Percentiles rank a stretch among this genome's conserved stretches.
These are phyloP conservation scores for Gibbula magus DNA, from an alignment of 2,888 invertebrate species.

Conservation along the genomic window DNA sequence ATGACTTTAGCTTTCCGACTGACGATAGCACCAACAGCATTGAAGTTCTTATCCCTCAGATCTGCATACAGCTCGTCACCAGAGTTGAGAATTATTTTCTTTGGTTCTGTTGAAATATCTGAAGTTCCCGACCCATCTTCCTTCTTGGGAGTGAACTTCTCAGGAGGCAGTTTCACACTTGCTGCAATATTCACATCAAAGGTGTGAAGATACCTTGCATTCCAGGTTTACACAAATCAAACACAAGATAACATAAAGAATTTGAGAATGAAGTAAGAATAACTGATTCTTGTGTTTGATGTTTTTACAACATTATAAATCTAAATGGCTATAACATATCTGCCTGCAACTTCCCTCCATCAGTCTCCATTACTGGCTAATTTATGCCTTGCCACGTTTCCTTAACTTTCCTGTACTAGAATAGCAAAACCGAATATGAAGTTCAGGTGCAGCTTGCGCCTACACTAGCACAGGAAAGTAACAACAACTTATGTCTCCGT, in stretches of 20 bases:
- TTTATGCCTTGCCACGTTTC: too few species aligned
- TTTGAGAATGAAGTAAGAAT: too few species aligned
- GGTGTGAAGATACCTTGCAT: background rate
- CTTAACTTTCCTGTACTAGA: too few species aligned
- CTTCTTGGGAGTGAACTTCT: slow-evolving; percentile 85
- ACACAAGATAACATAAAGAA: background rate
- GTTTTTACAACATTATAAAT: too few species aligned
- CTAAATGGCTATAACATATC: too few species aligned
- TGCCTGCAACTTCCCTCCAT: too few species aligned
- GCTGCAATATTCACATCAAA: slow-evolving; percentile 75
- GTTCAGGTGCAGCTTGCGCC: too few species aligned
- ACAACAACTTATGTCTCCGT: too few species aligned
- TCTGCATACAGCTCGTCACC: slow-evolving; percentile 91
- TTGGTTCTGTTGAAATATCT: slow-evolving; percentile 80
- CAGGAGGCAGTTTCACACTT: slow-evolving; percentile 88
- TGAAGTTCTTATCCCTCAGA: slow-evolving; percentile 93
- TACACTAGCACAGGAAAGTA: too few species aligned
- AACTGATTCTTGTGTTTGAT: too few species aligned
- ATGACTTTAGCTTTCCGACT: slow-evolving; percentile 91
- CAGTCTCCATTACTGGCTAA: too few species aligned
- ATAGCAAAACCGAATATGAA: too few species aligned
- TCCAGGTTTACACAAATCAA: background rate
- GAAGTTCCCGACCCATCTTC: slow-evolving; percentile 79
- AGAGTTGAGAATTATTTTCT: slow-evolving; percentile 89
- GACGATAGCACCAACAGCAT: slow-evolving; percentile 89